Evolutionary conservation across 2,797 vertebrate genomes (phyloP), one percentile per base, ranked within the genome.

Genomic region (Periophthalmus magnuspinnatus): DNA sequence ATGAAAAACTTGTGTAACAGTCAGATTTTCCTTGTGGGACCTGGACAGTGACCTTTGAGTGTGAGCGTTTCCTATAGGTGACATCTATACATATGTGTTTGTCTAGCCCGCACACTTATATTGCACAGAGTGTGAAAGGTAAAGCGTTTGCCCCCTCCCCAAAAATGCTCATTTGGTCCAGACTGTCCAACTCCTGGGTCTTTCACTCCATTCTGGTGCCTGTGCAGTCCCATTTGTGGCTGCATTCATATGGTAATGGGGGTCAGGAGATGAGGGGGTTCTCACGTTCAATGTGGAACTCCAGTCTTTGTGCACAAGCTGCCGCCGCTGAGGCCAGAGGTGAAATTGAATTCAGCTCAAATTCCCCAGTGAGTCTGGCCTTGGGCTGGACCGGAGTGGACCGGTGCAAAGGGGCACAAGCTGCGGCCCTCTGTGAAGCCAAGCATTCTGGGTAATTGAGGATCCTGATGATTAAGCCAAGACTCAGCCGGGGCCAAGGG

Each of bases 221-320:
- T 80, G 57, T 72, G 69, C 64, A 55, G 50, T 81, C 87, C 72
- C 78, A 78, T 84, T 89, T 94, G 94, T 92, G 83, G 79, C 82
- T 85, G 86, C 76, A 95, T 98, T 97, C 93, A 96, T 94, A 96
- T 97, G 95, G 90, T 95, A 96, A 97, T 95, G 86, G 90, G 86
- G 96, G 95, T 97, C 96, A 97, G 94, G 89, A 93, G 95, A 96
- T 94, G 95, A 96, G 93, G 93, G 91, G 91, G 93, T 96, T 97
- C 95, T 97, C 96, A 96, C 93, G 90, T 96, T 96, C 91, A 92
- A 93, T 93, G 94, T 92, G 93, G 94, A 94, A 91, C 92, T 92
- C 90, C 91, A 92, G 90, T 93, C 94, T 89, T 96, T 97, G 94
- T 96, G 92, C 91, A 92, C 90, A 93, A 93, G 92, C 93, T 93